These are phyloP conservation scores for Diceros bicornis DNA, from an alignment of 2,797 vertebrate species.

Conservation along the genomic window DNA sequence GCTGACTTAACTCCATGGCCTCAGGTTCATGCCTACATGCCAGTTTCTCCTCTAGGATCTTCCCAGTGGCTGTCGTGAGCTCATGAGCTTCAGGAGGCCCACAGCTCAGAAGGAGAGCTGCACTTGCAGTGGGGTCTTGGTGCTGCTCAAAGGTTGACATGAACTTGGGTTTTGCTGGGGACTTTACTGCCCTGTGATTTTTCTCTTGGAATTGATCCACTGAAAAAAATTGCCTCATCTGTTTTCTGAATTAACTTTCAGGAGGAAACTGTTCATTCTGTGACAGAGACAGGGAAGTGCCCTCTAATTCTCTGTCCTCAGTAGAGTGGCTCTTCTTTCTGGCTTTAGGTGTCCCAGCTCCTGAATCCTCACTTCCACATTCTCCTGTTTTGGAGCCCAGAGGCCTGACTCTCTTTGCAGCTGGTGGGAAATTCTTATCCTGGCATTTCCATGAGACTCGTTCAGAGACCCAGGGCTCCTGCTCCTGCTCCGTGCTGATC, in stretches of 20 bases:
- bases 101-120: background rate
- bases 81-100: slow-evolving; percentile 38
- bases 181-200: background rate
- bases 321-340: background rate
- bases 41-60: slow-evolving; percentile 68
- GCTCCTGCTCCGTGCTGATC: background rate
- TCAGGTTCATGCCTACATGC: background rate
- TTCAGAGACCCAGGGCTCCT: background rate
- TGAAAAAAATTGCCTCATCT: slow-evolving; percentile 49
- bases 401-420: background rate
- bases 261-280: background rate
- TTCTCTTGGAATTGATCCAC: slow-evolving; percentile 53
- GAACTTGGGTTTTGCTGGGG: background rate
- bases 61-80: slow-evolving; percentile 42
- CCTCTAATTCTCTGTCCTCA: background rate
- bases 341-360: background rate
- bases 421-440: background rate
- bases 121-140: background rate
- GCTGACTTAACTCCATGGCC: background rate
- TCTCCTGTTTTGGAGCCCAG: background rate
- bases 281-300: background rate
- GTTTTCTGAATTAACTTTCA: slow-evolving; percentile 54
- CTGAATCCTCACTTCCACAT: background rate
- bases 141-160: background rate
- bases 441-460: background rate